Evolutionary conservation across 1,140 invertebrate genomes (phyloP), one percentile per base, ranked within the genome.

Genomic region (Metaphire vulgaris): DNA sequence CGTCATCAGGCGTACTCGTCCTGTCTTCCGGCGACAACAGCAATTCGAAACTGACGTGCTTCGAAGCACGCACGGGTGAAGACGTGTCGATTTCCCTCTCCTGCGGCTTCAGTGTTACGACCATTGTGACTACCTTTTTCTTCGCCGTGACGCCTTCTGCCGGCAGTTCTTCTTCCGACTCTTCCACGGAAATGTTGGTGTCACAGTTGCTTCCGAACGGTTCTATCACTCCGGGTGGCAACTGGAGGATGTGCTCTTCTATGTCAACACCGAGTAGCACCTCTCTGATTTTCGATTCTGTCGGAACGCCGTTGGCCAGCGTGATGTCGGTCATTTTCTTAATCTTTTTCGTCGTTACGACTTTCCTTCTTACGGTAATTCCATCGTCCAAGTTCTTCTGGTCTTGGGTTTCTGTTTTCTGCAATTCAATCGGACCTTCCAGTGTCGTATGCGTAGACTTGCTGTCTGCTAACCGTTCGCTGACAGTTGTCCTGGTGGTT

Each of bases 101-200:
- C 33, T 30, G 33, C n/a, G 30, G 15, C 34, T 73, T 33, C 33
- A 73, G n/a, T 16, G 33, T 73, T 34, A 73, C 72, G n/a, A 28
- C 56, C 72, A 73, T 73, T 30, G 32, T 73, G 32, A 73, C 34
- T 26, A 73, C 34, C 30, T 73, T 73, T 30, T 29, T 73, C 41
- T 41, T 73, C 1, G 28, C 28, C 26, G 33, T n/a, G 26, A 73
- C 28, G 33, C 28, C 1, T 26, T 73, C 72, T 6, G 32, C 30
- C 28, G 6, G 16, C 14, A 64, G 41, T 15, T 28, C 33, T 21
- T 73, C 72, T n/a, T 73, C 72, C 26, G 12, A 41, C 0, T 73
- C n/a, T 6, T 41, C 26, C 2, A 73, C 28, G n/a, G 72, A 41
- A 26, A 34, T 73, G 28, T 73, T 34, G 14, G 72, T 73, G 15